Conservation (phyloP, 2,888 invertebrate species). For the Dorcus hopei region DNA sequence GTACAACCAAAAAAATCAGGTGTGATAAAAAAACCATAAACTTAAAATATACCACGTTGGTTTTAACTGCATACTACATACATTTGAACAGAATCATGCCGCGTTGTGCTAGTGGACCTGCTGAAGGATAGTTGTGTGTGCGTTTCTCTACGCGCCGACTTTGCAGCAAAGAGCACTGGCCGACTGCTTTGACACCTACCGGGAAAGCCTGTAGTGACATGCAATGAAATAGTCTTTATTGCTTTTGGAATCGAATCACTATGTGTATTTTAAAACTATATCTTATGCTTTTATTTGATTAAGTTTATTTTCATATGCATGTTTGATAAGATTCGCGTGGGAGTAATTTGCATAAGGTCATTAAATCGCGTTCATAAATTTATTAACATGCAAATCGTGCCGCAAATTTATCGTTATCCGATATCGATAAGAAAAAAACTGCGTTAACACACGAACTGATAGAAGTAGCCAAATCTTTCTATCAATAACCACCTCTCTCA, state of each 20-base stretch:
- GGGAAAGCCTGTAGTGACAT: conserved; percentile 48
- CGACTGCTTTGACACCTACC: conserved; percentile 45
- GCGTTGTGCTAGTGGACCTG: conserved; percentile 34
- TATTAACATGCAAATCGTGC: background rate
- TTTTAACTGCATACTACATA: conserved; percentile 46
- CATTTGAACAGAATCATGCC: conserved; percentile 45
- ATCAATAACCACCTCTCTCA: background rate
- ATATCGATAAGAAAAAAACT: background rate
- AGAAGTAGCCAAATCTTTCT: conserved; percentile 21
- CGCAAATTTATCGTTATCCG: background rate
- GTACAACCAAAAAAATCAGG: conserved; percentile 34
- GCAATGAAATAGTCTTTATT: conserved; percentile 50
- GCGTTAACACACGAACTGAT: conserved; percentile 14
- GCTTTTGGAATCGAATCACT: conserved; percentile 46
- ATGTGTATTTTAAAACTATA: conserved; percentile 39
- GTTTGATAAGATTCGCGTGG: conserved; percentile 27
- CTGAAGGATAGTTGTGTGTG: conserved; percentile 17
- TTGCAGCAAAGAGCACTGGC: conserved; percentile 21
- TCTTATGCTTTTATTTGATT: conserved; percentile 37
- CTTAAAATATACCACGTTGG: conserved; percentile 45
- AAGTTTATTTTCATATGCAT: conserved; percentile 31
- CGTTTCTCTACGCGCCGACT: conserved; percentile 10
- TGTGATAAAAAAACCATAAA: conserved; percentile 46
- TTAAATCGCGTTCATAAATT: conserved; percentile 18
- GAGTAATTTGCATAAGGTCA: conserved; percentile 39